Base-by-base conservation (phyloP, 2,888 invertebrate species). In the Drosophila quinaria region DNA sequence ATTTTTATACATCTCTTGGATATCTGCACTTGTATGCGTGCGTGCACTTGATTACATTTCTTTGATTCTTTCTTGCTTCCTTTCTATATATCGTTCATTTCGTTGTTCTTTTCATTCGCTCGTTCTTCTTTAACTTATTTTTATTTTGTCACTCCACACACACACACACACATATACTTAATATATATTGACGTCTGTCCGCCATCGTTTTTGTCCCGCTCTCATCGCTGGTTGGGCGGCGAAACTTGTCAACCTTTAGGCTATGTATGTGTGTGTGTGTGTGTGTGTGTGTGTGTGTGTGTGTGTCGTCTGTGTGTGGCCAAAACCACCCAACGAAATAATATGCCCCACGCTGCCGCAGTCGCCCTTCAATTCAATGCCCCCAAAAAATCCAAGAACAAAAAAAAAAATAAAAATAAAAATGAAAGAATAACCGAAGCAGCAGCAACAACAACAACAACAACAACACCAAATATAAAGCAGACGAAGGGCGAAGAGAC, bases 201-300 rank as follows among this genome's bases (percentile, higher is more conserved):
- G 58, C 58, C 37, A 50, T 52, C 42, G 37, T 58, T 47, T 50
- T 55, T 37, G 69, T 56, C 52, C 49, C 63, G 6, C 50, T 50
- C 84, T 78, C 80, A 64, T 59, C 81, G 86, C 79, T 89, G 90
- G 88, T 87, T 85, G 84, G 89, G 88, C 79, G 74, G 71, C 73
- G 69, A 80, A 87, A 89, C 87, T 87, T 87, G 87, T 90, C 87
- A 87, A 89, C 90, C 87, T 85, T 74, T 61, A 50, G 60, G 65
- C 10, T 22, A 11, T 44, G 44, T 44, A 13, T 44, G 44, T 46
- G 13, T 46, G 13, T 46, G 22, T 44, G 44, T 44, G 44, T 44
- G 44, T 46, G 22, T 44, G 22, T 44, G 22, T 44, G 11, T 44
- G 13, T 33, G 51, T 46, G 25, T n/a, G n/a, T n/a, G n/a, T n/a